Percentiles rank a stretch among this genome's conserved stretches.
Evolutionary conservation across 2,888 invertebrate species (phyloP).

Genomic region (Agelastica alni): DNA sequence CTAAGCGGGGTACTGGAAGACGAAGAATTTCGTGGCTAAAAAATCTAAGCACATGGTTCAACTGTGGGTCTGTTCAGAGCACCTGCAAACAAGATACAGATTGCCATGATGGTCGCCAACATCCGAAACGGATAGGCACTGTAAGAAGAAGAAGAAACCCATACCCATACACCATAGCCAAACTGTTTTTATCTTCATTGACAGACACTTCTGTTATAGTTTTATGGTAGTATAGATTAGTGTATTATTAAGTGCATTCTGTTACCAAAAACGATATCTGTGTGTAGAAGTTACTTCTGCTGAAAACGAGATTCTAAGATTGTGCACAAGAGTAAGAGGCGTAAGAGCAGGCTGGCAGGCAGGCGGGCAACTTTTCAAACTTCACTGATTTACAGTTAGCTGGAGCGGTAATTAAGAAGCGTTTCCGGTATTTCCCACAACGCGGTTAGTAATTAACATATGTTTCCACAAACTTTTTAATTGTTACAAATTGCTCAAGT

Average conservation of each 20-base stretch:
- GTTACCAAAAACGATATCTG: conserved; percentile 7
- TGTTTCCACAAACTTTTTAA: conserved; percentile 53
- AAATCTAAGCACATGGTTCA: no score
- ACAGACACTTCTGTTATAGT: no score
- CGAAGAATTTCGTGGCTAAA: no score
- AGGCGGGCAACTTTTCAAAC: conserved; percentile 43
- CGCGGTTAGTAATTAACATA: conserved; percentile 57
- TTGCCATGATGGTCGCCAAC: no score
- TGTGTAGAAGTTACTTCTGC: conserved; percentile 7
- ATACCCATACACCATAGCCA: no score
- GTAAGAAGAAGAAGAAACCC: no score
- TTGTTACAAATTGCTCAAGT: conserved; percentile 54
- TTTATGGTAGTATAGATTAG: no score
- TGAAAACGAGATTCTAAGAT: conserved; percentile 27
- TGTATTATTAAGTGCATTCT: not conserved
- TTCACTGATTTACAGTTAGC: conserved; percentile 50
- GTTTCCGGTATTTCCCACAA: conserved; percentile 53
- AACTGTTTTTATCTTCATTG: no score
- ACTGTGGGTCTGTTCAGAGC: no score
- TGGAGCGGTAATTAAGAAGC: conserved; percentile 53
- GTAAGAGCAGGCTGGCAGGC: conserved; percentile 35
- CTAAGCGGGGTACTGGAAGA: no score
- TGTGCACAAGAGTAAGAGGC: conserved; percentile 26
- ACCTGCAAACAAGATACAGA: no score
- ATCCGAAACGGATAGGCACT: no score